Conservation (phyloP, 2,797 vertebrate genomes). For the Gambelia wislizenii region DNA sequence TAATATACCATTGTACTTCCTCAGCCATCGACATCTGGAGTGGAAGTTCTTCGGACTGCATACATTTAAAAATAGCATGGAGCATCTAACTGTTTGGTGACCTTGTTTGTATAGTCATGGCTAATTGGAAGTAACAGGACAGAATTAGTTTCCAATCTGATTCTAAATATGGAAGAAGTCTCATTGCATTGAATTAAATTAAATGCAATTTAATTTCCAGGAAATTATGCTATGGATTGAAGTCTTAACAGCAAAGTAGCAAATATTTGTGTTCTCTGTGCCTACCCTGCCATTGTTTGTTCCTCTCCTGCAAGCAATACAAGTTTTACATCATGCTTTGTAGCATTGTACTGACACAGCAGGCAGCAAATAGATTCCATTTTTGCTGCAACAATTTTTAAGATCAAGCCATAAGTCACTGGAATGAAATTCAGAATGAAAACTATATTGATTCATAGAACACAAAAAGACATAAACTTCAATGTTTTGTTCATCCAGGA, state of each 20-base stretch:
- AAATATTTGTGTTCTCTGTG: background rate
- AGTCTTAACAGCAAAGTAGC: background rate
- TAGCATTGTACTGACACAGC: background rate
- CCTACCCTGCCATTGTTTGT: background rate
- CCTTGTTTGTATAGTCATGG: background rate
- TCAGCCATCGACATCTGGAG: background rate
- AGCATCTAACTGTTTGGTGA: background rate
- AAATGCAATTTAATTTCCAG: background rate
- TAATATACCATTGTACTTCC: background rate
- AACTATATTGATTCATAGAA: conserved; percentile 47
- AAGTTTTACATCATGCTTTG: background rate
- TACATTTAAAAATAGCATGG: background rate
- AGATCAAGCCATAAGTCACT: conserved; percentile 43
- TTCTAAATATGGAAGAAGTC: background rate
- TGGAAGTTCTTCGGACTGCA: background rate
- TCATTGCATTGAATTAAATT: background rate
- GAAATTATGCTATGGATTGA: background rate
- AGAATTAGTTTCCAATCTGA: background rate
- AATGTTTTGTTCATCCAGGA: conserved; percentile 41
- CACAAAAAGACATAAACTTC: conserved; percentile 55
- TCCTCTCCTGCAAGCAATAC: background rate
- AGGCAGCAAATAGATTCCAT: conserved; percentile 2
- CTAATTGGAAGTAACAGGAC: background rate
- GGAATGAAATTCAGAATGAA: conserved; percentile 46
- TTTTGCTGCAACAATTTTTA: conserved; percentile 28